phyloP scores from a whole-genome alignment of 2,888 invertebrate species.

The Drosophila colorata region DNA sequence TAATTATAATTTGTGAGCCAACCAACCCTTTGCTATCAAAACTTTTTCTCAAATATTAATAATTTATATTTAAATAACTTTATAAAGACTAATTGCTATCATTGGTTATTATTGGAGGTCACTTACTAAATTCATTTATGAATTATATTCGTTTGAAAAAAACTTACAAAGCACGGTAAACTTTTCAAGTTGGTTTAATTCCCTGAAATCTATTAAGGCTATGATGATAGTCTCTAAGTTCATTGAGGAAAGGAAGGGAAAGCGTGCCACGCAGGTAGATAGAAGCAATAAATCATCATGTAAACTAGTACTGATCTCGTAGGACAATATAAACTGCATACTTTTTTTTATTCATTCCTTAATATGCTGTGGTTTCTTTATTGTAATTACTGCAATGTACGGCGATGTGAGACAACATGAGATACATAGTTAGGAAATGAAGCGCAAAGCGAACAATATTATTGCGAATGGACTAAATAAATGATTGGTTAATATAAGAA shows the following conservation, averaged over 20 bases:
- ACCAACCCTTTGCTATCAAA: neutral
- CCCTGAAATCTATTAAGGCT: too few relatives aligned
- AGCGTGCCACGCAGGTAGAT: slow-evolving; percentile 1
- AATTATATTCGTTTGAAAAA: slow-evolving; percentile 14
- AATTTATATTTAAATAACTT: slow-evolving; percentile 26
- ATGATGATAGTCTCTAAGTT: neutral
- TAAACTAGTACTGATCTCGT: neutral
- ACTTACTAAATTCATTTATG: slow-evolving; percentile 9
- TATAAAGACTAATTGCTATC: neutral
- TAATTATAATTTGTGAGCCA: slow-evolving; percentile 24
- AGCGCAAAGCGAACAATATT: slow-evolving; percentile 67
- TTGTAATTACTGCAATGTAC: slow-evolving; percentile 66
- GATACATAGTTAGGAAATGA: slow-evolving; percentile 51
- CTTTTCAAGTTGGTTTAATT: too few relatives aligned
- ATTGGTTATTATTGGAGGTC: slow-evolving; percentile 2
- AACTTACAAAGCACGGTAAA: neutral
- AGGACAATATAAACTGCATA: slow-evolving; percentile 1
- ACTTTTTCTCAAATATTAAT: slow-evolving; percentile 36
- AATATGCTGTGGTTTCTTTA: slow-evolving; percentile 57
- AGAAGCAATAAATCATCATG: neutral
- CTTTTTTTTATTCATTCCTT: slow-evolving; percentile 62
- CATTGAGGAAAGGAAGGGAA: neutral
- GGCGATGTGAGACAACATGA: slow-evolving; percentile 43
- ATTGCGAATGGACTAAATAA: slow-evolving; percentile 44
- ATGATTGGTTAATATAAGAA: slow-evolving; percentile 55